These are phyloP conservation scores for Rotaria magnacalcarata DNA, from an alignment of 2,888 invertebrate species.

Conservation along the genomic window DNA sequence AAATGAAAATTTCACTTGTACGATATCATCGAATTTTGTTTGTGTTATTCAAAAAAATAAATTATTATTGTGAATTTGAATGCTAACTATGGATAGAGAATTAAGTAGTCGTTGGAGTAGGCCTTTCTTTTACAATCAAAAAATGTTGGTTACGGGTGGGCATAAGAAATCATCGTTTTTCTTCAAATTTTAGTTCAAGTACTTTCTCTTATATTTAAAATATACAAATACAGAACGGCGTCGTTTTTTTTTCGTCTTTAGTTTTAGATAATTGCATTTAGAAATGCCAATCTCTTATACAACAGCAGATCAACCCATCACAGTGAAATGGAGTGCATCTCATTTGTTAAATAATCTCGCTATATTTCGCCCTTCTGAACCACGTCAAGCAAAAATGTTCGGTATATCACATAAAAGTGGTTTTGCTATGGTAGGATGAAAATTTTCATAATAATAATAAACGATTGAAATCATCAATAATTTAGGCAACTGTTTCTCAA, in stretches of 20 bases:
- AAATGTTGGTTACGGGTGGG: no score
- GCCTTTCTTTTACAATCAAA: no score
- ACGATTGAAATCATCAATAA: not conserved
- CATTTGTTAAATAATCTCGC: constrained; percentile 16
- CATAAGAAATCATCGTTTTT: no score
- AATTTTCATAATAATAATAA: no score
- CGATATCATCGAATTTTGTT: no score
- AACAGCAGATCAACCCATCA: not conserved
- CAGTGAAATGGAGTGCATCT: not conserved
- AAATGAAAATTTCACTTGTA: not conserved
- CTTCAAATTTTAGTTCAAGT: no score
- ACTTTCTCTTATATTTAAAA: no score
- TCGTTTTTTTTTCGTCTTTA: not conserved
- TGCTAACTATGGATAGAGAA: no score
- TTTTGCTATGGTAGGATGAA: not conserved
- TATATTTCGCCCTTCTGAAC: not conserved
- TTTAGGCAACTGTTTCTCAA: not conserved
- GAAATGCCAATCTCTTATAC: not conserved
- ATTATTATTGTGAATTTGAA: no score
- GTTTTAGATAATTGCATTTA: not conserved
- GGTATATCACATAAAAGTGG: not conserved
- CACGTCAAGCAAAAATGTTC: not conserved
- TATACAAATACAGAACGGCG: no score
- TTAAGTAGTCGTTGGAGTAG: no score
- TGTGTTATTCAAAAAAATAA: no score